Conservation (phyloP, 30 jellyfish, hydroid and myxozoan species). For the Sanderia malayensis region DNA sequence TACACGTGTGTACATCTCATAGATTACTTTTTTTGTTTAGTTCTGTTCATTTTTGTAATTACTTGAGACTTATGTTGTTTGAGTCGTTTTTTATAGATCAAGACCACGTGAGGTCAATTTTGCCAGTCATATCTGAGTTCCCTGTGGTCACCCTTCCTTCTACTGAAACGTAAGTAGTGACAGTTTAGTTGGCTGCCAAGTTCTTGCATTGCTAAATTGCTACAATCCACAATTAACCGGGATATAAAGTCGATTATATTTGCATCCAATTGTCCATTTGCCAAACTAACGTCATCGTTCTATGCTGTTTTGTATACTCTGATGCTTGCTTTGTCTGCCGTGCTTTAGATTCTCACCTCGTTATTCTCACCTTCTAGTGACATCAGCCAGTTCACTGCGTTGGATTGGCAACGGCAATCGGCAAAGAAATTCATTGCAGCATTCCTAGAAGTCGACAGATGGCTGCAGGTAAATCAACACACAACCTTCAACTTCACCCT, state of each 20-base stretch:
- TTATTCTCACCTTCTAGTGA: constrained; percentile 57
- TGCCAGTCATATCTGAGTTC: constrained; percentile 68
- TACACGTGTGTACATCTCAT: too few species aligned
- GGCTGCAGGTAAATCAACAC: constrained; percentile 94
- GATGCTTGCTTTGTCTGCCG: too few species aligned
- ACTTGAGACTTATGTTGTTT: not conserved
- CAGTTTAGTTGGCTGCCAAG: too few species aligned
- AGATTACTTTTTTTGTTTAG: not conserved
- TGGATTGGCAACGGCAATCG: constrained; percentile 97
- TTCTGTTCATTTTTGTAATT: not conserved
- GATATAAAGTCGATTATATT: too few species aligned
- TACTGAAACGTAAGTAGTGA: constrained; percentile 56
- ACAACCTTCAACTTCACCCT: too few species aligned
- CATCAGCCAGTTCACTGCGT: constrained; percentile 71
- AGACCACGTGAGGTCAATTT: constrained; percentile 69
- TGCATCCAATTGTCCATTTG: too few species aligned
- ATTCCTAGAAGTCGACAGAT: constrained; percentile 49
- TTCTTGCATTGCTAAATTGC: too few species aligned
- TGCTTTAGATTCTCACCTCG: too few species aligned
- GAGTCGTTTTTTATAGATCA: constrained; percentile 52
- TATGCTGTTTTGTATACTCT: too few species aligned
- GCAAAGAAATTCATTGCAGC: constrained; percentile 79
- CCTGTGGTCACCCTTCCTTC: constrained; percentile 92
- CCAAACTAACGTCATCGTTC: too few species aligned
- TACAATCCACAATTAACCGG: too few species aligned